Base-by-base conservation (phyloP, 2,888 invertebrate species). In the Acanthococcus lagerstroemiae region DNA sequence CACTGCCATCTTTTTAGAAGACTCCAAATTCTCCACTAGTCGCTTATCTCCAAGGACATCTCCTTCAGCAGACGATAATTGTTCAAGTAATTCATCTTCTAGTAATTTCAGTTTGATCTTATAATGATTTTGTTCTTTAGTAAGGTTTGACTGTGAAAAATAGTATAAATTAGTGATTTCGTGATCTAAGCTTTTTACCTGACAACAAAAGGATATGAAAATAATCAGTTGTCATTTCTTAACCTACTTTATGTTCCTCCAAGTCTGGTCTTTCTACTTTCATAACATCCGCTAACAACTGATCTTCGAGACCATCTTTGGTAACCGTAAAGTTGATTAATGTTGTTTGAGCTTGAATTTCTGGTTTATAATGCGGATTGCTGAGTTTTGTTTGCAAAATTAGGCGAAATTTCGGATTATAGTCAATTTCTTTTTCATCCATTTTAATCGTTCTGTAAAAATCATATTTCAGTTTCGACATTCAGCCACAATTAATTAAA, bases 241-340 rank as follows among this genome's bases (percentile, higher is more conserved):
- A 15, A 15, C 61, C 45, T 60, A 76, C 81, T 73, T 94, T 88
- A 65, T 88, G 80, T 3, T 82, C 77, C 78, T 95, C 95, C 67
- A 95, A 80, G 76, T 95, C 95, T 0, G 95, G 94, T 69, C 95
- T 81, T 76, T 95, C 95, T 0, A 86, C 86, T 78, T 92, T 92
- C 0, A 95, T 94, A 5, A 95, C 95, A 76, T 92, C 93, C 6
- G 92, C 95, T 25, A 95, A 77, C 15, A 95, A 78, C 75, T 95
- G 95, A 73, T 95, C 95, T 76, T 95, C 95, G 17, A 95, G 80
- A 30, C 92, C 95, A 75, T 95, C 93, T 73, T 85, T 83, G 0
- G 95, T 95, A 2, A 95, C 95, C 1, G 95, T 95, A 73, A 95
- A 95, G 77, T 95, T 95, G 69, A 95, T 94, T 17, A 95, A 81